These are phyloP conservation scores for Andrena camellia DNA, from an alignment of 2,888 invertebrate genomes.

Conservation along the genomic window DNA sequence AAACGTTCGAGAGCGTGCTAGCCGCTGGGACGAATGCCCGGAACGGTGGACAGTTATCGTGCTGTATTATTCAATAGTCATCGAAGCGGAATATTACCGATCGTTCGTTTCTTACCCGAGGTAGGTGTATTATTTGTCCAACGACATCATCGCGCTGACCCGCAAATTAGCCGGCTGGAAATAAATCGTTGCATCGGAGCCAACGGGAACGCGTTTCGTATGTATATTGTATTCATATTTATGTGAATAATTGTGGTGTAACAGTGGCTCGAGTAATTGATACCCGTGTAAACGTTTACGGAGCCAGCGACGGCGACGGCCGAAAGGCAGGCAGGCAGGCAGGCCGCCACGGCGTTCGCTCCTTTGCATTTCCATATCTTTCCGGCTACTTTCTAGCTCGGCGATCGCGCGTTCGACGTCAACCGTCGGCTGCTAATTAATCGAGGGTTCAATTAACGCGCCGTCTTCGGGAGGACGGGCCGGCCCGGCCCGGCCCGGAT, in stretches of 20 bases:
- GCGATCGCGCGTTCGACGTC: slow-evolving; percentile 3
- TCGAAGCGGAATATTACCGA: slow-evolving; percentile 33
- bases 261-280: slow-evolving; percentile 63
- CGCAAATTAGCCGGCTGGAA: slow-evolving; percentile 39
- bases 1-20: neutral
- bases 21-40: neutral
- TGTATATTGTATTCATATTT: slow-evolving; percentile 65
- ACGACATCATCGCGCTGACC: slow-evolving; percentile 24
- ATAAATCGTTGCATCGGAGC: slow-evolving; percentile 26
- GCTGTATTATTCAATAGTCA: slow-evolving; percentile 30
- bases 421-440: slow-evolving; percentile 17
- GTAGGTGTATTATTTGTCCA: slow-evolving; percentile 13
- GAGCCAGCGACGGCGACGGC: slow-evolving; percentile 14
- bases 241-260: slow-evolving; percentile 64
- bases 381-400: neutral
- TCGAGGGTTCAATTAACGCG: slow-evolving; percentile 29
- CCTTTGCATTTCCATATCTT: slow-evolving; percentile 19
- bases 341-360: slow-evolving; percentile 6
- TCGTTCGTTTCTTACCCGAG: slow-evolving; percentile 18
- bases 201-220: slow-evolving; percentile 34
- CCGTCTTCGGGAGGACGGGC: slow-evolving; percentile 13
- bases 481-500: neutral
- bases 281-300: slow-evolving; percentile 59
- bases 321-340: neutral
- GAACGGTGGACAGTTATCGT: slow-evolving; percentile 17